Base-by-base conservation (phyloP, 2,797 vertebrate species). In the Parambassis ranga region DNA sequence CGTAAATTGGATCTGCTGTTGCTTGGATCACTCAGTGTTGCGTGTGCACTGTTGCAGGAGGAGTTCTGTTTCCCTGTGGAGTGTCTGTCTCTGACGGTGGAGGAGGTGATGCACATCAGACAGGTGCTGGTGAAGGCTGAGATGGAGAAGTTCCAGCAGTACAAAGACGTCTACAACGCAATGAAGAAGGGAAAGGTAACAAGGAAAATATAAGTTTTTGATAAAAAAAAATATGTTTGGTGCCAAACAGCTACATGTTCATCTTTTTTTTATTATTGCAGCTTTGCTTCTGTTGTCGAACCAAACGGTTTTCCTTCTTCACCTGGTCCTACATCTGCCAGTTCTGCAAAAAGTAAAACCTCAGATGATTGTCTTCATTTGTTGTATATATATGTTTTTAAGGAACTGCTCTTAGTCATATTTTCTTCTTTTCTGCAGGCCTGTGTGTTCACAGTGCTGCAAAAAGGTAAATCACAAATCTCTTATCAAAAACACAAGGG, bases 31-130 rank as follows among this genome's bases (percentile, higher is more conserved):
- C n/a, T 66, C 9, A 69, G 22, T 27, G 43, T 11, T 23, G 9
- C 48, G 13, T 28, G n/a, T 28, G 11, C 53, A 20, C 56, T 27
- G 27, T 37, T 71, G 74, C 89, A 99, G 98, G 98, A 99, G 90
- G 97, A 99, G 86, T 99, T 99, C 78, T 98, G 96, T 81, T 98
- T 96, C 84, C 98, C 98, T 0, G 96, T 98, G 76, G 97, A 99
- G 82, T 96, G 96, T 71, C 90, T 99, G 44, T 93, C 97, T 70
- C 94, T 99, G 65, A 98, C 97, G 0, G 97, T 99, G 76, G 96
- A 98, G 78, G 98, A 99, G 80, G 97, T 98, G 78, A 99, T 99
- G 98, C 98, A 99, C 80, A 99, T 99, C 85, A 94, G 98, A 46
- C 98, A 99, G 86, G 98, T 99, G 78, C 91, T 99, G 80, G 98